A percentile compares a stretch with the other conserved stretches of the same genome.
Evolutionary conservation across 2,797 vertebrate genomes (phyloP).

Genomic region (Poeciliopsis turneri): DNA sequence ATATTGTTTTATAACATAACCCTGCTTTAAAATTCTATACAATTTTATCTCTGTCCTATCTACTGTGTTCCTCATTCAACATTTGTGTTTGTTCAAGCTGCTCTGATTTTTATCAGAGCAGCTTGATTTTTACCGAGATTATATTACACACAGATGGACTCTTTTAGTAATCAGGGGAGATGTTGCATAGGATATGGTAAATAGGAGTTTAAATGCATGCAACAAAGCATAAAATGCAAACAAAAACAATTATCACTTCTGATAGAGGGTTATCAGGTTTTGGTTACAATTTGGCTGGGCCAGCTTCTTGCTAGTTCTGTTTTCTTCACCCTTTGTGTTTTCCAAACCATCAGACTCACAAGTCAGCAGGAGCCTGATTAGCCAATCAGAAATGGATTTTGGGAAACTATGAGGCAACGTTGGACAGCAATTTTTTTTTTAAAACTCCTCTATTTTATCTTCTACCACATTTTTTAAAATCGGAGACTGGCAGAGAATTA

Average conservation of each 20-base stretch:
- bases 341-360: background rate
- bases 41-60: background rate
- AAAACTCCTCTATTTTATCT: background rate
- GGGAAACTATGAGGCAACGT: background rate
- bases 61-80: background rate
- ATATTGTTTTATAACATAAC: background rate
- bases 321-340: background rate
- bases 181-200: background rate
- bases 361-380: background rate
- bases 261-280: background rate
- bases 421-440: background rate
- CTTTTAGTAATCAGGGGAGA: background rate
- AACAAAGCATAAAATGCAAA: background rate
- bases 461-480: background rate
- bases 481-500: background rate
- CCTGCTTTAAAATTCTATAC: background rate
- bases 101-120: background rate
- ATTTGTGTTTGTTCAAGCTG: background rate
- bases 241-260: background rate
- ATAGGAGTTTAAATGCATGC: background rate
- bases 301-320: background rate
- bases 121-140: background rate
- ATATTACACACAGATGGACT: background rate
- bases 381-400: background rate
- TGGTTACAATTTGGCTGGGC: background rate